Evolutionary conservation across 53 echinoderm and acorn worm genomes (phyloP).

Genomic region (Crossaster papposus): DNA sequence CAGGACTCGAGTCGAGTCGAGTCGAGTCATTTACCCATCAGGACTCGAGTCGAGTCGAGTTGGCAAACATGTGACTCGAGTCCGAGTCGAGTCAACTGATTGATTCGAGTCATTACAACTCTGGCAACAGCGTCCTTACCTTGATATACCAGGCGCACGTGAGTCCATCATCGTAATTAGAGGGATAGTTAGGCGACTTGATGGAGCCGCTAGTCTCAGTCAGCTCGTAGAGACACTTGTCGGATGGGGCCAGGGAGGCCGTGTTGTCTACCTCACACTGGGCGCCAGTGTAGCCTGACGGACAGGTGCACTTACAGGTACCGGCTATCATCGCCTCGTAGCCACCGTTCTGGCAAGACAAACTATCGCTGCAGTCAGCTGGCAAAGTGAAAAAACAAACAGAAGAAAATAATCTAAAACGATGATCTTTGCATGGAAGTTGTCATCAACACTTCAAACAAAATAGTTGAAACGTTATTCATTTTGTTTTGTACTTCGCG

Average conservation of each 20-base stretch:
- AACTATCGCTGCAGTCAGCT: conserved; percentile 30
- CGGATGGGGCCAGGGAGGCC: not conserved
- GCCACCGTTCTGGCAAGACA: conserved; percentile 59
- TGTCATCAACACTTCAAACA: too few species aligned
- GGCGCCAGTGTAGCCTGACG: conserved; percentile 41
- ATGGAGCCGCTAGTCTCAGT: conserved; percentile 57
- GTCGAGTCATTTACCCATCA: too few species aligned
- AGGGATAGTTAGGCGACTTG: conserved; percentile 69
- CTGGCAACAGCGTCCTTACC: too few species aligned
- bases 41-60: too few species aligned
- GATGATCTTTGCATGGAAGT: too few species aligned
- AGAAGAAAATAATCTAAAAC: too few species aligned
- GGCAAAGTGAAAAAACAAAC: not conserved
- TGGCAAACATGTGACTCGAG: too few species aligned
- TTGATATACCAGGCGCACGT: conserved; percentile 62
- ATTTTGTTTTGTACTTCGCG: too few species aligned
- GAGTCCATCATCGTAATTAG: conserved; percentile 57
- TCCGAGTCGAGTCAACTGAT: too few species aligned
- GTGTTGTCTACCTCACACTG: conserved; percentile 40
- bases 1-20: too few species aligned
- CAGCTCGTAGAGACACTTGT: conserved; percentile 53
- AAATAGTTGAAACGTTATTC: too few species aligned
- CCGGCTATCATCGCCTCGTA: conserved; percentile 27
- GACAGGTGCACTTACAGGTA: conserved; percentile 56
- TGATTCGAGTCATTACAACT: too few species aligned